A percentile compares a stretch with the other conserved stretches of the same genome.
Conservation (phyloP, 2,888 invertebrate species). For the Oconnorella tubifera region DNA sequence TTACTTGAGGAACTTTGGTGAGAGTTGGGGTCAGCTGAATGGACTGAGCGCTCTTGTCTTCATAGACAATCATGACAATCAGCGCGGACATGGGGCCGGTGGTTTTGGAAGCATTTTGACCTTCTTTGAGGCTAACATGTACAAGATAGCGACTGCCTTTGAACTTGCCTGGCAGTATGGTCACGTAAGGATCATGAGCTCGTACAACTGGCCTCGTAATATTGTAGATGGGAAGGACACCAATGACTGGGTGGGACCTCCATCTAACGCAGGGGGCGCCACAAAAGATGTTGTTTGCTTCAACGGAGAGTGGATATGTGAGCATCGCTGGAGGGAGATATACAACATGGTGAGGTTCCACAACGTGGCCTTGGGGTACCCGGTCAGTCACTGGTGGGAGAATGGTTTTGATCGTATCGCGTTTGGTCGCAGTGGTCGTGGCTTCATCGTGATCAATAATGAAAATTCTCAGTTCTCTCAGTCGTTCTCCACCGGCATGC, state of each 20-base stretch:
- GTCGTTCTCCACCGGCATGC: constrained; percentile 47
- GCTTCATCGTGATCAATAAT: constrained; percentile 51
- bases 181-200: constrained; percentile 35
- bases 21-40: constrained; percentile 46
- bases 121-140: constrained; percentile 27
- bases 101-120: constrained; percentile 31
- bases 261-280: constrained; percentile 34
- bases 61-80: constrained; percentile 87
- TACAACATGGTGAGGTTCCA: constrained; percentile 51
- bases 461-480: constrained; percentile 42
- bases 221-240: constrained; percentile 25
- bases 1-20: constrained; percentile 16
- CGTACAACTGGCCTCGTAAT: constrained; percentile 24
- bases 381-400: constrained; percentile 42
- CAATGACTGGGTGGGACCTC: constrained; percentile 37
- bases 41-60: constrained; percentile 67
- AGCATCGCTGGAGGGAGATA: constrained; percentile 50
- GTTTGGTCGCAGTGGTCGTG: constrained; percentile 48
- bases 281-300: constrained; percentile 43
- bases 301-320: constrained; percentile 49
- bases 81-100: constrained; percentile 58
- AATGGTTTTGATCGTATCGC: constrained; percentile 46
- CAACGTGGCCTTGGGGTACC: constrained; percentile 44
- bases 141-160: constrained; percentile 34
- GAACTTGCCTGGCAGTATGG: constrained; percentile 38